phyloP scores from a whole-genome alignment of 2,888 invertebrate species.

The Acrobasis repandana region DNA sequence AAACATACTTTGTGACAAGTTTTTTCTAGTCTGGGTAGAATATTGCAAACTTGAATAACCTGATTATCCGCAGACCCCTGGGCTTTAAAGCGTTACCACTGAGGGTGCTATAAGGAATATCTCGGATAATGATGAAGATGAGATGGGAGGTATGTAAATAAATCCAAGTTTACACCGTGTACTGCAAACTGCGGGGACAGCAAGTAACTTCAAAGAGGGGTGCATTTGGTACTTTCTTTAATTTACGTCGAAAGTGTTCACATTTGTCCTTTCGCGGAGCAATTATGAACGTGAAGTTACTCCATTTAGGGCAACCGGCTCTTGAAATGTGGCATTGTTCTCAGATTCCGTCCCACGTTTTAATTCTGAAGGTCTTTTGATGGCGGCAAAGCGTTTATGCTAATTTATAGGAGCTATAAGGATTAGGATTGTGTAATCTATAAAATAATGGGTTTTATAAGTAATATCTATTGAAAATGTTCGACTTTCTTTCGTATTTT shows the following conservation, averaged over 20 bases:
- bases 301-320: slow-evolving; percentile 51
- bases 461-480: no score
- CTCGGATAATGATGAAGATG: no score
- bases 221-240: not conserved
- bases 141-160: no score
- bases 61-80: no score
- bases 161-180: no score
- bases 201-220: not conserved
- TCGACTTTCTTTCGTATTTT: no score
- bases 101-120: no score
- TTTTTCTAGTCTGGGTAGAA: no score
- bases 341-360: slow-evolving; percentile 28
- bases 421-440: not conserved
- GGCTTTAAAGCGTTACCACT: no score
- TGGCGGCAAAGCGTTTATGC: slow-evolving; percentile 7
- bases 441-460: not conserved
- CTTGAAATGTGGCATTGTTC: slow-evolving; percentile 48
- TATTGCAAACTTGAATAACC: no score
- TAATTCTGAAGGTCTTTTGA: slow-evolving; percentile 15
- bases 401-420: not conserved
- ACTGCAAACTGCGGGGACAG: no score
- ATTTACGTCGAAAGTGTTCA: slow-evolving; percentile 34
- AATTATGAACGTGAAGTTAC: slow-evolving; percentile 61
- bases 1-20: no score
- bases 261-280: slow-evolving; percentile 54